Conservation (phyloP, 2,797 vertebrate species). For the Coracias cyanogaster region DNA sequence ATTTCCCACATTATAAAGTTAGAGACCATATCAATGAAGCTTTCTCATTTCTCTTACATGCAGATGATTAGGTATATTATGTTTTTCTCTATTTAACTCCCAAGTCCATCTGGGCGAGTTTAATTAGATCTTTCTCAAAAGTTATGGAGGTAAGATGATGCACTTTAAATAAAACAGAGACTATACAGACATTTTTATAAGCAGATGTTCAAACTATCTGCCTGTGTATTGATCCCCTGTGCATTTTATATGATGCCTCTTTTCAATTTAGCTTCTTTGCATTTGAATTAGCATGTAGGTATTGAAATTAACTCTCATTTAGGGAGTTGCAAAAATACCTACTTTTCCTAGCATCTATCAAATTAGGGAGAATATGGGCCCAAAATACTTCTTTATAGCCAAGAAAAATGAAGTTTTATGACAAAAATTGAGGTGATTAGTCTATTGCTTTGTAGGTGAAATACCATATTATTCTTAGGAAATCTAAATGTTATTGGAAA, state of each 20-base stretch:
- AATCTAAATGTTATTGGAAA: conserved; percentile 24
- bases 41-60: not conserved
- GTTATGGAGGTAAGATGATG: not conserved
- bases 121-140: conserved; percentile 28
- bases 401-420: not conserved
- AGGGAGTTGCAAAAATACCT: conserved; percentile 2
- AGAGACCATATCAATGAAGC: not conserved
- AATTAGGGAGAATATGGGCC: not conserved
- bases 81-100: not conserved
- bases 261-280: conserved; percentile 58
- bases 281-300: conserved; percentile 30
- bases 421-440: not conserved
- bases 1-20: not conserved
- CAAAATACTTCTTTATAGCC: not conserved
- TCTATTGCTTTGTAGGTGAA: not conserved
- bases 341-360: not conserved
- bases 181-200: not conserved
- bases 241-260: conserved; percentile 1
- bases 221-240: conserved; percentile 43
- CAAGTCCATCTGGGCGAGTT: conserved; percentile 18
- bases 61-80: not conserved
- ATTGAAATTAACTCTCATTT: conserved; percentile 51
- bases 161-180: conserved; percentile 16
- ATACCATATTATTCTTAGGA: not conserved
- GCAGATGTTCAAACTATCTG: conserved; percentile 39